These are phyloP conservation scores for Dilophus febrilis DNA, from an alignment of 2,888 invertebrate genomes.

Conservation along the genomic window DNA sequence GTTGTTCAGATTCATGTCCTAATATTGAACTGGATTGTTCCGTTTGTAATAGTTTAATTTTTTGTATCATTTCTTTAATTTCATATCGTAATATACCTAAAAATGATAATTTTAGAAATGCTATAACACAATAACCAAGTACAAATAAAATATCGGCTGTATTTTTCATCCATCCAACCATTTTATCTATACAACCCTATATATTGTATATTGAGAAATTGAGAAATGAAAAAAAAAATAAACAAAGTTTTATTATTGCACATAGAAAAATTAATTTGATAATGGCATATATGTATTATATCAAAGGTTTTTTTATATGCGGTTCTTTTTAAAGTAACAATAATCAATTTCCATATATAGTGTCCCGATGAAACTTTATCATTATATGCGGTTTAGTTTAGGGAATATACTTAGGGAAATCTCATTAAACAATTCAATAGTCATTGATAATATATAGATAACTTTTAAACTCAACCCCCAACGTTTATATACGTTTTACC, in stretches of 20 bases:
- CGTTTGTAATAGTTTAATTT: conserved; percentile 61
- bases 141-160: conserved; percentile 68
- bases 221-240: conserved; percentile 2
- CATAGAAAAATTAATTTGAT: neutral
- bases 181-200: conserved; percentile 53
- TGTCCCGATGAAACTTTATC: no score
- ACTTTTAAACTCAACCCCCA: no score
- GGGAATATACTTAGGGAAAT: no score
- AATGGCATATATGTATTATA: no score
- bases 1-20: conserved; percentile 18
- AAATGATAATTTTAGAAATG: conserved; percentile 78
- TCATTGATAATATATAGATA: no score
- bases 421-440: no score
- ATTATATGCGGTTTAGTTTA: no score
- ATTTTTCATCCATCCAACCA: conserved; percentile 56
- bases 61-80: conserved; percentile 82
- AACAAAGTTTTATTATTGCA: neutral
- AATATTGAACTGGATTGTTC: conserved; percentile 39
- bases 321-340: no score
- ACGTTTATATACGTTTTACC: no score
- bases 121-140: conserved; percentile 73
- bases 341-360: no score
- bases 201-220: neutral
- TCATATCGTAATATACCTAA: conserved; percentile 72
- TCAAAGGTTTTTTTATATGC: no score